phyloP scores from a whole-genome alignment of 53 echinoderm and acorn worm genomes.

The Apostichopus leukothele region DNA sequence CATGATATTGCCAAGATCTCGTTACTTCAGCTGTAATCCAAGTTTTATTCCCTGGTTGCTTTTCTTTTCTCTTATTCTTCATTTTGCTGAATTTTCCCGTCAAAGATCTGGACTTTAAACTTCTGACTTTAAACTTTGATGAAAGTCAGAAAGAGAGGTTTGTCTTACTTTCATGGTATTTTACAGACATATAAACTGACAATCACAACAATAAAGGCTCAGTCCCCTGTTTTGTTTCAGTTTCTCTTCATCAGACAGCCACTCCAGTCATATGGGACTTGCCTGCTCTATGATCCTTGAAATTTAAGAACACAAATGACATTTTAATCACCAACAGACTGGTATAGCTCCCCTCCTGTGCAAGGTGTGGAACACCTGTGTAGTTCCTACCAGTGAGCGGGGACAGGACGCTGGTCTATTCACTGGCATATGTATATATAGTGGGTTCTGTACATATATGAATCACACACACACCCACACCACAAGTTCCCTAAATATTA shows the following conservation, averaged over 20 bases:
- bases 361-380: conserved; percentile 46
- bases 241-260: not conserved
- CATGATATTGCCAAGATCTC: no score
- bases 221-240: conserved; percentile 14
- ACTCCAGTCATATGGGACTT: conserved; percentile 5
- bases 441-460: no score
- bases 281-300: conserved; percentile 5
- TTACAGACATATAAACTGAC: conserved; percentile 29
- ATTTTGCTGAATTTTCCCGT: not conserved
- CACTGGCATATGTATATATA: no score
- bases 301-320: conserved; percentile 26
- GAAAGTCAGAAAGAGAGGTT: not conserved
- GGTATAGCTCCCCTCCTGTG: conserved; percentile 30
- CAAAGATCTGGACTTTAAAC: not conserved
- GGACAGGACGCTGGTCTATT: no score
- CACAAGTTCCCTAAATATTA: no score
- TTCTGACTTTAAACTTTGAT: not conserved
- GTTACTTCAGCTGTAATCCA: not conserved
- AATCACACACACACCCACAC: no score
- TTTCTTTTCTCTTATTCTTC: not conserved
- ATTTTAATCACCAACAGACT: conserved; percentile 30
- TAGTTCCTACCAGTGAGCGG: not conserved
- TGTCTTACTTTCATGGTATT: not conserved
- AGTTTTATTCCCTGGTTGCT: not conserved
- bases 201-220: not conserved